Base-by-base conservation (phyloP, 2,113 vertebrate genomes). In the Carassius auratus region DNA sequence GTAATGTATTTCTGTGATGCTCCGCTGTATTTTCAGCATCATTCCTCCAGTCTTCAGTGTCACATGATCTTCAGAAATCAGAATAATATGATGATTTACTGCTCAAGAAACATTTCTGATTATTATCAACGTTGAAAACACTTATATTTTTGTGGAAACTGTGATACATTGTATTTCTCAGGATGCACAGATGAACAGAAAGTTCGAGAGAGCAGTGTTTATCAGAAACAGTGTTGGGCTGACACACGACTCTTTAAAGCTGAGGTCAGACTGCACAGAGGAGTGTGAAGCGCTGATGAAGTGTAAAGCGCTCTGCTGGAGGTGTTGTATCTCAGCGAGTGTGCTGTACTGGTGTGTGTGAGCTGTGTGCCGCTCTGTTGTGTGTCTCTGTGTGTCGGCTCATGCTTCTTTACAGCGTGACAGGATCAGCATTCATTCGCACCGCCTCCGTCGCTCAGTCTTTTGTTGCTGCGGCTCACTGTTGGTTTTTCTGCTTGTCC, bases 351-450 rank as follows among this genome's bases (percentile, higher is more conserved):
- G 7, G 42, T 42, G 57, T 68, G 66, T 69, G 14, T 8, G 19
- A 61, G 57, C 8, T 23, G 26, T 50, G 8, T 7, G 42, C 42
- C 42, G 42, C 42, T 42, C 42, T 42, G 83, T 85, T 89, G 73
- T 89, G 75, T 42, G 73, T 33, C 30, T 62, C 15, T 45, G 78
- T 52, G 83, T 30, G 75, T 50, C 69, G 74, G 48, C 80, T 79
- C 88, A 80, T 86, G 82, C 76, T 57, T 82, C 83, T 83, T 82
- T 55, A 82, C 64, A 69, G 86, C 59, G 74, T 84, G 85, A 86
- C 78, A 83, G 85, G 89, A 88, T 90, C 77, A 90, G 79, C 74
- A 73, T 68, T 57, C 52, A 66, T 83, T 48, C 85, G 62, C 88
- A 36, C 87, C 52, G 57, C 57, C 85, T 68, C 66, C 81, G 83